Conservation (phyloP, 2,797 vertebrate species). For the Macrochelys suwanniensis region DNA sequence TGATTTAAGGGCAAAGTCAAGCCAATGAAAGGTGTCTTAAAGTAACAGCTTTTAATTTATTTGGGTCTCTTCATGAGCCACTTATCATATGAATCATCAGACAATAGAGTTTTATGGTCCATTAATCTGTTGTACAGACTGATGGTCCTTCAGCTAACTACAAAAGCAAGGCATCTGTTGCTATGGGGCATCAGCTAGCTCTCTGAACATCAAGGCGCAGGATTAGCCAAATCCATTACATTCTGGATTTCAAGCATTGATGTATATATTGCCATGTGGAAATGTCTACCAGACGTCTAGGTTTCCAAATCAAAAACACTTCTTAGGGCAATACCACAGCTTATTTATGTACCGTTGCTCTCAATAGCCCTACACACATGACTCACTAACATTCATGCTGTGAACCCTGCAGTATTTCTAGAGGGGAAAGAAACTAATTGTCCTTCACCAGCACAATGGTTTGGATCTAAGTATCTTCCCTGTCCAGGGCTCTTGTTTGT, state of each 20-base stretch:
- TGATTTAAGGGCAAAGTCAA: slow-evolving; percentile 52
- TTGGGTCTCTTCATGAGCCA: slow-evolving; percentile 2
- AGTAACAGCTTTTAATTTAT: neutral
- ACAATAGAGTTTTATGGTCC: slow-evolving; percentile 32
- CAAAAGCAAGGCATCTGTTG: slow-evolving; percentile 51
- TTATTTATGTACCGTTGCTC: slow-evolving; percentile 39
- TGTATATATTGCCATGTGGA: neutral
- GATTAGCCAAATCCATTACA: neutral
- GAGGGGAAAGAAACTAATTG: fast-evolving
- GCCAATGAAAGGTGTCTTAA: neutral
- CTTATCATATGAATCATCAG: neutral
- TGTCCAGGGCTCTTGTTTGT: neutral
- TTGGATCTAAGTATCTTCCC: neutral
- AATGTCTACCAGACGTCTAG: slow-evolving; percentile 40
- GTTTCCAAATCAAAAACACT: neutral
- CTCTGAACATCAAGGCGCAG: slow-evolving; percentile 29
- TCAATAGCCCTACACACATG: neutral
- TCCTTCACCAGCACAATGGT: neutral
- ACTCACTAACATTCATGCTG: neutral
- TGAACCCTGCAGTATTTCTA: neutral
- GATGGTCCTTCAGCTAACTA: slow-evolving; percentile 34
- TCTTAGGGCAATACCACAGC: slow-evolving; percentile 53
- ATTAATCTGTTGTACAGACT: slow-evolving; percentile 31
- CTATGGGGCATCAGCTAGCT: slow-evolving; percentile 53
- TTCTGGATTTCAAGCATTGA: slow-evolving; percentile 15